These are phyloP conservation scores for Pseudomyrmex gracilis DNA, from an alignment of 1,140 invertebrate species.

Conservation along the genomic window DNA sequence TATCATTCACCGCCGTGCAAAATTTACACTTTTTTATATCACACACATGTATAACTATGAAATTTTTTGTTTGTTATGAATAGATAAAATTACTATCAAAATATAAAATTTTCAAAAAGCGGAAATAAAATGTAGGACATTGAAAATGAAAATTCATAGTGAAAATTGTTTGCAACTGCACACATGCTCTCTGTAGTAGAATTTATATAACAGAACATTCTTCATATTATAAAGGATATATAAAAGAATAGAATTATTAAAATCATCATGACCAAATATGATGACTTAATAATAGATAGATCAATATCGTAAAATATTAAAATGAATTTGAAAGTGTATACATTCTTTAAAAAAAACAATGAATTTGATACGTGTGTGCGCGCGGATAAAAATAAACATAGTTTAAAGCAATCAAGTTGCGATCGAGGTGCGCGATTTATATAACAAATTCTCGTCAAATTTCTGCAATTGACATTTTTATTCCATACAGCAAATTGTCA, in stretches of 20 bases:
- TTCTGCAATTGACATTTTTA: not conserved
- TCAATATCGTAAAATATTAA: not conserved
- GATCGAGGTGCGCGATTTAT: not conserved
- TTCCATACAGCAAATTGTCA: not conserved
- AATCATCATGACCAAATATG: not conserved
- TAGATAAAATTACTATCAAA: not conserved
- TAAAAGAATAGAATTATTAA: not conserved
- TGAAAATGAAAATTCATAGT: not conserved
- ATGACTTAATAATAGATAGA: not conserved
- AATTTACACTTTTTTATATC: not conserved
- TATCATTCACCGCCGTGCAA: not conserved
- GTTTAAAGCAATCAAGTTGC: not conserved
- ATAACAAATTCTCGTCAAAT: not conserved
- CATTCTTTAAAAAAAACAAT: not conserved
- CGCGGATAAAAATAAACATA: conserved; percentile 4
- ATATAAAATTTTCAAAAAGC: too few species aligned
- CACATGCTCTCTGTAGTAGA: not conserved
- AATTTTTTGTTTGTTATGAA: not conserved
- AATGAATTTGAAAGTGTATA: too few species aligned
- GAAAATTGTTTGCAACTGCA: not conserved
- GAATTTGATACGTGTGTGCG: too few species aligned
- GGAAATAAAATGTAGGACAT: not conserved
- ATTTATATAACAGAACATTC: not conserved
- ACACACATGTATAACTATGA: not conserved
- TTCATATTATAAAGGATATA: too few species aligned